These are phyloP conservation scores for Orientallactaga bullata DNA, from an alignment of 2,113 vertebrate genomes.

Conservation along the genomic window DNA sequence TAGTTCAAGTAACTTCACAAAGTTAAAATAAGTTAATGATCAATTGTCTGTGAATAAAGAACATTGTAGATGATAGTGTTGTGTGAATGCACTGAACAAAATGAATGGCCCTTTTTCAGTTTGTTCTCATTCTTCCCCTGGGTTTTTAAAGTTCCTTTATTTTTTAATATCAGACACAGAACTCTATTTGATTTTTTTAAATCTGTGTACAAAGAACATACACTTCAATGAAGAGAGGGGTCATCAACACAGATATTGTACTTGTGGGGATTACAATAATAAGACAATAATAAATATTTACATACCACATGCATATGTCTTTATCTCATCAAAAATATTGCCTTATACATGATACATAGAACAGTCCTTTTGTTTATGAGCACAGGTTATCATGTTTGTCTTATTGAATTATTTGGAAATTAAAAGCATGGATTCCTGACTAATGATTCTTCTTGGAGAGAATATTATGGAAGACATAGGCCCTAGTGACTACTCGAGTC, in stretches of 20 bases:
- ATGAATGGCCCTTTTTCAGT: conserved; percentile 48
- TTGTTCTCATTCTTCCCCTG: conserved; percentile 21
- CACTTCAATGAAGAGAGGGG: conserved; percentile 35
- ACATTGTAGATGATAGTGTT: conserved; percentile 41
- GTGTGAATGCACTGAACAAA: conserved; percentile 49
- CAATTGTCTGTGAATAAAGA: conserved; percentile 62
- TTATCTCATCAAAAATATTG: conserved; percentile 37
- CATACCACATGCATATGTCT: background rate
- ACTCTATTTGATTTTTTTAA: conserved; percentile 30
- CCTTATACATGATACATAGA: background rate
- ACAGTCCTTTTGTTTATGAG: conserved; percentile 11
- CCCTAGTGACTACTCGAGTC: conserved; percentile 49
- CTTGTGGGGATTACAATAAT: conserved; percentile 39
- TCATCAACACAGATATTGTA: background rate
- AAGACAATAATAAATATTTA: conserved; percentile 61
- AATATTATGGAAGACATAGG: background rate
- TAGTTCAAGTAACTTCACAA: conserved; percentile 67
- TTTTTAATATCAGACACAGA: conserved; percentile 30
- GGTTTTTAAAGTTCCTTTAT: conserved; percentile 39
- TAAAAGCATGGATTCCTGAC: conserved; percentile 11
- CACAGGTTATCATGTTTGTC: conserved; percentile 27
- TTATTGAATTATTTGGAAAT: conserved; percentile 43
- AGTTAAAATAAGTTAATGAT: conserved; percentile 73
- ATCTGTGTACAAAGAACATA: conserved; percentile 28
- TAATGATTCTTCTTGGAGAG: conserved; percentile 17